These are phyloP conservation scores for Naja naja DNA, from an alignment of 2,113 vertebrate species.

Conservation along the genomic window DNA sequence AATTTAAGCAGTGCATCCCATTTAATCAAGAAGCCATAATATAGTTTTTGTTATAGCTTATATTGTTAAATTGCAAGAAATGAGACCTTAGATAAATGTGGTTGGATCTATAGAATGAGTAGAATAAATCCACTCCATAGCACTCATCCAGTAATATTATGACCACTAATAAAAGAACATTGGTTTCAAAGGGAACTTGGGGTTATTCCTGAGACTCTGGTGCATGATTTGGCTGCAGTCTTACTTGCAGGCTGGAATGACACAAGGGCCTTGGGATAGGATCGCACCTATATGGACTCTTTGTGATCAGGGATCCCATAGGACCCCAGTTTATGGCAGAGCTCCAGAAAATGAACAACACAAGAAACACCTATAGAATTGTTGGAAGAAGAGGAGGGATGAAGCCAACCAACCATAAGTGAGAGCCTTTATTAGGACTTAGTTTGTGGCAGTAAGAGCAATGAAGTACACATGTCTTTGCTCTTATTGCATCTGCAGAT, in stretches of 20 bases:
- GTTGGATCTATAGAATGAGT: constrained; percentile 2
- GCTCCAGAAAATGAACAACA: not conserved
- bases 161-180: not conserved
- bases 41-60: not conserved
- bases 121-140: not conserved
- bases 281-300: not conserved
- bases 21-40: not conserved
- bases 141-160: not conserved
- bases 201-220: not conserved
- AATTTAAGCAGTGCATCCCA: not conserved
- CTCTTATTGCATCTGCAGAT: not conserved
- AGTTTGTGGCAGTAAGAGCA: not conserved
- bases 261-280: not conserved
- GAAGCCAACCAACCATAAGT: not conserved
- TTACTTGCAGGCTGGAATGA: not conserved
- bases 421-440: not conserved
- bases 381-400: not conserved
- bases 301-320: not conserved
- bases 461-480: not conserved
- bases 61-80: not conserved
- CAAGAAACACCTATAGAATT: not conserved
- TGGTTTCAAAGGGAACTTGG: not conserved
- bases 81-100: not conserved
- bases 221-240: not conserved
- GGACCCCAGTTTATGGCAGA: not conserved